A percentile compares a stretch with the other conserved stretches of the same genome.
Conservation (phyloP, 2,888 invertebrate genomes). For the Drosophila nigricruria region DNA sequence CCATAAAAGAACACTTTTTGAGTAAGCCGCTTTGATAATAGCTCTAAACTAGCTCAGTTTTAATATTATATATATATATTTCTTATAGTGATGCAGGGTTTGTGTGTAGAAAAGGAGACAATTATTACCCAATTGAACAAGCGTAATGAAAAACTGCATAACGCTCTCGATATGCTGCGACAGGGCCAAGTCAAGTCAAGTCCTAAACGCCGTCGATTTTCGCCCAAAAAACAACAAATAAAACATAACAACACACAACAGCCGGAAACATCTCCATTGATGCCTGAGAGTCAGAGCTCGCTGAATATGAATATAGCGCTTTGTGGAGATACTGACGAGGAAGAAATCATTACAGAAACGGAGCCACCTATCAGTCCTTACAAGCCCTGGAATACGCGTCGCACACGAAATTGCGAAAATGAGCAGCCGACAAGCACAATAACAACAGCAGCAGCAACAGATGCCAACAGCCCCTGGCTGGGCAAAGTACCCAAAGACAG, state of each 20-base stretch:
- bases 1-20: constrained; percentile 74
- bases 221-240: constrained; percentile 38
- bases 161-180: constrained; percentile 56
- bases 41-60: rapidly evolving
- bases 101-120: constrained; percentile 38
- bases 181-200: constrained; percentile 33
- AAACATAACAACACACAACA: constrained; percentile 19
- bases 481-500: constrained; percentile 49
- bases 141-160: constrained; percentile 64
- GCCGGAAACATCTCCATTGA: constrained; percentile 18
- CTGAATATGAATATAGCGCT: constrained; percentile 82
- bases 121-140: constrained; percentile 52
- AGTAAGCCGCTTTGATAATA: constrained; percentile 59
- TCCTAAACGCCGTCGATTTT: constrained; percentile 41
- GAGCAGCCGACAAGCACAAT: constrained; percentile 35
- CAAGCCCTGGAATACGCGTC: constrained; percentile 39
- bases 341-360: constrained; percentile 71
- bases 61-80: constrained; percentile 15
- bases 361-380: constrained; percentile 67
- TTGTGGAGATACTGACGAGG: constrained; percentile 51
- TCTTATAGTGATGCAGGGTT: constrained; percentile 51
- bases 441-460: neutral
- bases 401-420: constrained; percentile 59
- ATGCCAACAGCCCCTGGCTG: constrained; percentile 36
- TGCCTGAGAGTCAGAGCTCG: constrained; percentile 54